Conservation (phyloP, 37 sponge, comb jelly and placozoan species). For the Ianthella basta region DNA sequence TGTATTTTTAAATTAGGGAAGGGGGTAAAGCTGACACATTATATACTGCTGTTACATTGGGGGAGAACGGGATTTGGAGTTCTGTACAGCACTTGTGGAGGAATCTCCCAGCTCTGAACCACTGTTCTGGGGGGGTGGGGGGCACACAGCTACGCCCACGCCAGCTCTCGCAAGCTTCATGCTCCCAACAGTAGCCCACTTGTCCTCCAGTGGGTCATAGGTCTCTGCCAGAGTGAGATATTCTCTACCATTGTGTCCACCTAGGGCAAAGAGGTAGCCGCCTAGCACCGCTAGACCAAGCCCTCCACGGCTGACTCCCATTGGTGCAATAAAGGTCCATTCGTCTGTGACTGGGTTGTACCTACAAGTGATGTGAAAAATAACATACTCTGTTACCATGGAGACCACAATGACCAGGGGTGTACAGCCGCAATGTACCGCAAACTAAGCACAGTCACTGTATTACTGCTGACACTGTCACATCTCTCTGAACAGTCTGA, state of each 20-base stretch:
- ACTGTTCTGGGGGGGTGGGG: constrained; percentile 15
- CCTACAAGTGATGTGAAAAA: constrained; percentile 28
- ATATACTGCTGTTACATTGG: neutral
- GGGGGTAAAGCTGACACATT: too few species aligned
- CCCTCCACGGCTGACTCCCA: constrained; percentile 89
- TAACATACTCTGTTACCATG: neutral
- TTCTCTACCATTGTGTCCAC: constrained; percentile 86
- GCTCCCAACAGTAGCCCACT: constrained; percentile 75
- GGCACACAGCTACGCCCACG: constrained; percentile 86
- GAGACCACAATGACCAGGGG: too few species aligned
- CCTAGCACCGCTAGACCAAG: constrained; percentile 88
- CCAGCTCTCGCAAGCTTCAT: constrained; percentile 93
- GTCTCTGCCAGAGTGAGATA: constrained; percentile 88
- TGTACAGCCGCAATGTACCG: too few species aligned
- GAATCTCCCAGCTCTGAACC: neutral
- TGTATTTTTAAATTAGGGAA: too few species aligned
- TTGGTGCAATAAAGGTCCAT: constrained; percentile 80
- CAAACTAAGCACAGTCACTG: too few species aligned
- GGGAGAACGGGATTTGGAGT: constrained; percentile 2
- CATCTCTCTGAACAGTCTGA: too few species aligned
- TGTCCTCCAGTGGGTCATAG: constrained; percentile 72
- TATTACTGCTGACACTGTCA: too few species aligned
- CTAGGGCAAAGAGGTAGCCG: constrained; percentile 88
- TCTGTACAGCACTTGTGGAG: neutral
- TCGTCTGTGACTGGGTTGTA: constrained; percentile 80